A percentile compares a stretch with the other conserved stretches of the same genome.
Conservation (phyloP, 2,113 vertebrate genomes). For the Astur gentilis region DNA sequence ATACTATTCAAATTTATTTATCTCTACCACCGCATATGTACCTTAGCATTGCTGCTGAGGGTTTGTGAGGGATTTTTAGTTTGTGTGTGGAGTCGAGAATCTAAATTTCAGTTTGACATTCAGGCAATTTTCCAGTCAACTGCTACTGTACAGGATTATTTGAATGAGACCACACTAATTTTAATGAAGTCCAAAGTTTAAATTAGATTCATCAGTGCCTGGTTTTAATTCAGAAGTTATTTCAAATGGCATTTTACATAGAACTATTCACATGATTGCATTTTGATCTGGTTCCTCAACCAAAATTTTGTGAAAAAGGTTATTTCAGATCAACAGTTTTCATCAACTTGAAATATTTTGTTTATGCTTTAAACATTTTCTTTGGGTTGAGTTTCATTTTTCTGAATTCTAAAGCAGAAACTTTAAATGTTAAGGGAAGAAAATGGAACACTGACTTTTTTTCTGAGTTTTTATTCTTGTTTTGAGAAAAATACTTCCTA, state of each 20-base stretch:
- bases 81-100: not conserved
- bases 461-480: not conserved
- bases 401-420: not conserved
- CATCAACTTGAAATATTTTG: not conserved
- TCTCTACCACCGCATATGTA: not conserved
- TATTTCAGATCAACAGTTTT: not conserved
- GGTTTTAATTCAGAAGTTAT: not conserved
- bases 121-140: not conserved
- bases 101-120: not conserved
- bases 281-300: not conserved
- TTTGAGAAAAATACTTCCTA: not conserved
- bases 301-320: not conserved
- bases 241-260: not conserved
- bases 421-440: not conserved
- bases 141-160: not conserved
- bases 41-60: not conserved
- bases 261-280: not conserved
- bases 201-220: not conserved
- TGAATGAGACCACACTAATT: not conserved
- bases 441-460: not conserved
- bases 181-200: constrained; percentile 16
- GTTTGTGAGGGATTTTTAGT: not conserved
- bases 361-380: not conserved
- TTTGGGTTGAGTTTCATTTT: not conserved
- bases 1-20: not conserved